These are phyloP conservation scores for Oscheius sp. DNA, from an alignment of 2,888 invertebrate species.

Conservation along the genomic window DNA sequence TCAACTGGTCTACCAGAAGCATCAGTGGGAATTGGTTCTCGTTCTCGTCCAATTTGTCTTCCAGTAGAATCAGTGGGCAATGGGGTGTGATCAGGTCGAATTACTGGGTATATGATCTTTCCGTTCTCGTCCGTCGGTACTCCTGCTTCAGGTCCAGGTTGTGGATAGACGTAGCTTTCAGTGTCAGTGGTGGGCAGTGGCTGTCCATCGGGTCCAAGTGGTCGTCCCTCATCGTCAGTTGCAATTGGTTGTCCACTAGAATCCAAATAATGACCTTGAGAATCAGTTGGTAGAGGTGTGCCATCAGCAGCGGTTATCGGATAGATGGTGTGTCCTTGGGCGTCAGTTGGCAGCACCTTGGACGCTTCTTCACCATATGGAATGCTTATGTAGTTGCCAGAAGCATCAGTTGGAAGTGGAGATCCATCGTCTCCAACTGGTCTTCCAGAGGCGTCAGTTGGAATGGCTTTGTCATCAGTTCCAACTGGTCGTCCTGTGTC, in stretches of 20 bases:
- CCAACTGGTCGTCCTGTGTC: slow-evolving; percentile 39
- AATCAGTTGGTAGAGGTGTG: slow-evolving; percentile 40
- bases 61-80: slow-evolving; percentile 45
- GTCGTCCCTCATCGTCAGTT: slow-evolving; percentile 47
- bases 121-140: slow-evolving; percentile 44
- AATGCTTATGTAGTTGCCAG: slow-evolving; percentile 21
- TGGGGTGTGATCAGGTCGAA: slow-evolving; percentile 48
- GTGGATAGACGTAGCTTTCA: slow-evolving; percentile 42
- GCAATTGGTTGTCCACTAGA: slow-evolving; percentile 43
- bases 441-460: slow-evolving; percentile 49
- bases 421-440: slow-evolving; percentile 38
- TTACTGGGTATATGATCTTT: slow-evolving; percentile 39
- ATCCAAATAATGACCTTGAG: slow-evolving; percentile 31
- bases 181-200: slow-evolving; percentile 51
- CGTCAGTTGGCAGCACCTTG: slow-evolving; percentile 48
- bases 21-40: slow-evolving; percentile 48
- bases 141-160: slow-evolving; percentile 51
- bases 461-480: slow-evolving; percentile 24
- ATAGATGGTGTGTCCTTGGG: slow-evolving; percentile 45
- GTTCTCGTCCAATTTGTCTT: slow-evolving; percentile 39
- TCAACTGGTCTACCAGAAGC: slow-evolving; percentile 46
- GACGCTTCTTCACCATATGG: slow-evolving; percentile 43
- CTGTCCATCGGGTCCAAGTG: slow-evolving; percentile 44
- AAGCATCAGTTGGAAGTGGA: slow-evolving; percentile 37
- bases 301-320: slow-evolving; percentile 46